A percentile compares a stretch with the other conserved stretches of the same genome.
These are phyloP conservation scores for Protaetia brevitarsis DNA, from an alignment of 1,140 invertebrate genomes.

Conservation along the genomic window DNA sequence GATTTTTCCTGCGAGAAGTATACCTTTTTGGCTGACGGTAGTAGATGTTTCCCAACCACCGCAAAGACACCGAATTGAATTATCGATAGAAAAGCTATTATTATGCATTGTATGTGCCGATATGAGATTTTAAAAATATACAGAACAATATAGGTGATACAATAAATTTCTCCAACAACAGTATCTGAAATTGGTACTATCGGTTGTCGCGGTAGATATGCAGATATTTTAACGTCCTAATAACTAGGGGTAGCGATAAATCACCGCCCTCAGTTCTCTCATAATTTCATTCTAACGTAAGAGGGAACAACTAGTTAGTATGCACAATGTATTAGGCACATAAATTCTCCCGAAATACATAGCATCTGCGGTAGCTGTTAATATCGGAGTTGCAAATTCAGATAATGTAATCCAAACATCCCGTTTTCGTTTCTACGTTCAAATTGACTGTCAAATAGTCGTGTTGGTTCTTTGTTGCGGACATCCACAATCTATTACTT, in stretches of 20 bases:
- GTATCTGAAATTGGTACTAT: background rate
- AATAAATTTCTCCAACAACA: background rate
- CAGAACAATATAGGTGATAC: background rate
- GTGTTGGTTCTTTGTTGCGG: background rate
- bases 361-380: background rate
- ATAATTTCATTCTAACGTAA: background rate
- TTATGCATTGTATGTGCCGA: no score
- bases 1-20: no score
- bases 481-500: background rate
- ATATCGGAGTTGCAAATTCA: background rate
- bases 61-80: no score
- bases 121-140: background rate
- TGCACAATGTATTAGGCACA: background rate
- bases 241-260: background rate
- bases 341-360: background rate
- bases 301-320: background rate
- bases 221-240: background rate
- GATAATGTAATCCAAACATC: slow-evolving; percentile 4
- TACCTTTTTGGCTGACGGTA: no score
- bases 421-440: background rate
- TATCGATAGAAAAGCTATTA: no score
- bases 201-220: background rate
- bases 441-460: background rate
- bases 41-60: no score
- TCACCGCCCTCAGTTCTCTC: background rate